A percentile compares a stretch with the other conserved stretches of the same genome.
phyloP scores from a whole-genome alignment of 2,113 vertebrate species.

The Ochotona princeps region DNA sequence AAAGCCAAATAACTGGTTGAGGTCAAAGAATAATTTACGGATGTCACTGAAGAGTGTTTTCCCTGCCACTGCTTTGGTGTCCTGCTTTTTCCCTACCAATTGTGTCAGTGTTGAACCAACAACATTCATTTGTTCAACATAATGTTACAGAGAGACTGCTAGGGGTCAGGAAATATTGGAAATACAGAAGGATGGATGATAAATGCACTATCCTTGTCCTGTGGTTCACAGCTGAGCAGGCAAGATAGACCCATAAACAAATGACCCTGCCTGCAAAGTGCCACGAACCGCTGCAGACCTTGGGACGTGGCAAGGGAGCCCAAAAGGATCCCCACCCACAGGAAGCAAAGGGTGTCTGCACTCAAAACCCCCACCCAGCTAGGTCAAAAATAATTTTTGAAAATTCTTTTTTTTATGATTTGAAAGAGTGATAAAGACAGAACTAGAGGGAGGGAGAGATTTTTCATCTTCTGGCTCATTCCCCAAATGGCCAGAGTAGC shows the following conservation, averaged over 20 bases:
- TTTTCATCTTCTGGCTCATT: too few species aligned
- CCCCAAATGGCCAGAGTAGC: too few species aligned
- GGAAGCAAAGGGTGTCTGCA: neutral
- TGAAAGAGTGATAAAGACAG: too few species aligned
- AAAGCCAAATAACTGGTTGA: neutral
- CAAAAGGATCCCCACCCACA: neutral
- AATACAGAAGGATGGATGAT: slow-evolving; percentile 26
- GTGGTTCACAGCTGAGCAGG: slow-evolving; percentile 36
- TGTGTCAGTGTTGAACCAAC: slow-evolving; percentile 19
- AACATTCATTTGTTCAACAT: slow-evolving; percentile 55
- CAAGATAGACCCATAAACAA: slow-evolving; percentile 28
- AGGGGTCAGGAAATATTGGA: slow-evolving; percentile 26
- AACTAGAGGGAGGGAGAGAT: too few species aligned
- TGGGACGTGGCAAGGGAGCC: neutral
- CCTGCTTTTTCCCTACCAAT: neutral
- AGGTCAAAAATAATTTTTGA: too few species aligned
- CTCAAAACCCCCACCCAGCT: neutral
- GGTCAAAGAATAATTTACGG: slow-evolving; percentile 1
- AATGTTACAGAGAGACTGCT: neutral
- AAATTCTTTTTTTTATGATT: too few species aligned
- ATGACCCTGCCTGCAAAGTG: neutral
- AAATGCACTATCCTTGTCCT: neutral
- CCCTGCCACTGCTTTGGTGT: neutral
- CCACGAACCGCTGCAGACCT: neutral
- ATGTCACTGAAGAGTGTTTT: neutral